phyloP scores from a whole-genome alignment of 2,888 invertebrate species.

The Oxycera nigricornis region DNA sequence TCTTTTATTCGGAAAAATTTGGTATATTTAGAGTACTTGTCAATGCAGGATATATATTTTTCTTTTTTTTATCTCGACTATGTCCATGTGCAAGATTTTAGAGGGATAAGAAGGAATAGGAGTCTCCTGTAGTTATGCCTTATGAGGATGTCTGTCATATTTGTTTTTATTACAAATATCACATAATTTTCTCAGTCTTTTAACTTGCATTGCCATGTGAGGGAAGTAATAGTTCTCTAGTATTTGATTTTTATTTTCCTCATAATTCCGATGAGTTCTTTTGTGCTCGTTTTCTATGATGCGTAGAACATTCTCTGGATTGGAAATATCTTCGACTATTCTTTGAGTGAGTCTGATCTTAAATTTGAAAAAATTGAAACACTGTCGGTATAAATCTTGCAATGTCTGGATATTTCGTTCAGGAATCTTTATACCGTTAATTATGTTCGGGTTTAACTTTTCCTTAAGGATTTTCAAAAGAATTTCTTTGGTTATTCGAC shows the following conservation, averaged over 20 bases:
- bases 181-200: not conserved
- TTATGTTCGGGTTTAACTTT: not conserved
- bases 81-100: not conserved
- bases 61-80: not conserved
- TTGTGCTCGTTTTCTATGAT: not conserved
- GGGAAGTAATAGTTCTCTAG: not conserved
- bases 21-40: not conserved
- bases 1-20: not conserved
- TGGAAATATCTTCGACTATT: not conserved
- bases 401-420: not conserved
- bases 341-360: not conserved
- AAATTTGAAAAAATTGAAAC: not conserved
- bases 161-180: not conserved
- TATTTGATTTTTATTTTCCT: not conserved
- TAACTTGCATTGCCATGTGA: not conserved
- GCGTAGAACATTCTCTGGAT: not conserved
- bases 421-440: slow-evolving; percentile 20
- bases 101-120: not conserved
- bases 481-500: not conserved
- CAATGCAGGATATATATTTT: not conserved
- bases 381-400: slow-evolving; percentile 4
- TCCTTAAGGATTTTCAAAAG: not conserved
- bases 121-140: not conserved
- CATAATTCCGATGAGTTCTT: not conserved
- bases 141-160: not conserved